These are phyloP conservation scores for Tretioscincus oriximinensis DNA, from an alignment of 2,113 vertebrate species.

Conservation along the genomic window DNA sequence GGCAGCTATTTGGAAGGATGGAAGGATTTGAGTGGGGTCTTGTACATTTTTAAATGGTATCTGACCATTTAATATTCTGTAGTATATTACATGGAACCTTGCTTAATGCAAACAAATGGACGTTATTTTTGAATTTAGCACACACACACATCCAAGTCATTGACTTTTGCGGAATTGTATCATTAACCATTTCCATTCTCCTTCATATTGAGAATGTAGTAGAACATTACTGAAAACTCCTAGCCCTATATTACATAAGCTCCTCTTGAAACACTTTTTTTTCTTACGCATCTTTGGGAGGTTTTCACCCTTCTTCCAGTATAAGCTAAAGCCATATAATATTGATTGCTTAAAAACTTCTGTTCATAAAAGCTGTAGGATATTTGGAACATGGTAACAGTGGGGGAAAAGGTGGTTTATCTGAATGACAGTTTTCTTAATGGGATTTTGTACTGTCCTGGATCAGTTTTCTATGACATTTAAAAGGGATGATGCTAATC, in stretches of 20 bases:
- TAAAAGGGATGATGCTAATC: background rate
- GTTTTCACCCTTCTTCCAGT: conserved; percentile 7
- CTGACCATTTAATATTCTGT: too few species aligned
- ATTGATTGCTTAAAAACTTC: conserved; percentile 2
- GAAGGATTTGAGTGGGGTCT: too few species aligned
- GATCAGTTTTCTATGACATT: background rate
- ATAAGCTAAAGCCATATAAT: background rate
- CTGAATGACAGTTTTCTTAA: background rate
- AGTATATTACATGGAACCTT: background rate
- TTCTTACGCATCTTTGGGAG: too few species aligned
- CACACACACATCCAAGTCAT: too few species aligned
- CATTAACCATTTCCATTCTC: too few species aligned
- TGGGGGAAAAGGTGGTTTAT: background rate
- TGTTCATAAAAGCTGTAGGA: background rate
- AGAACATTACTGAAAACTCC: too few species aligned
- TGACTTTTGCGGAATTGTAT: too few species aligned
- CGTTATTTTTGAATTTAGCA: background rate
- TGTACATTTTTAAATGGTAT: too few species aligned
- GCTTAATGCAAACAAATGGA: too few species aligned
- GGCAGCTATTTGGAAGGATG: too few species aligned
- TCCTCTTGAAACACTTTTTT: background rate
- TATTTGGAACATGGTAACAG: background rate
- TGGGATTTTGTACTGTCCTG: background rate
- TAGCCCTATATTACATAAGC: background rate
- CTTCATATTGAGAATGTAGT: too few species aligned